Percentiles rank a stretch among this genome's conserved stretches.
These are phyloP conservation scores for Belgica antarctica DNA, from an alignment of 2,888 invertebrate genomes.

Conservation along the genomic window DNA sequence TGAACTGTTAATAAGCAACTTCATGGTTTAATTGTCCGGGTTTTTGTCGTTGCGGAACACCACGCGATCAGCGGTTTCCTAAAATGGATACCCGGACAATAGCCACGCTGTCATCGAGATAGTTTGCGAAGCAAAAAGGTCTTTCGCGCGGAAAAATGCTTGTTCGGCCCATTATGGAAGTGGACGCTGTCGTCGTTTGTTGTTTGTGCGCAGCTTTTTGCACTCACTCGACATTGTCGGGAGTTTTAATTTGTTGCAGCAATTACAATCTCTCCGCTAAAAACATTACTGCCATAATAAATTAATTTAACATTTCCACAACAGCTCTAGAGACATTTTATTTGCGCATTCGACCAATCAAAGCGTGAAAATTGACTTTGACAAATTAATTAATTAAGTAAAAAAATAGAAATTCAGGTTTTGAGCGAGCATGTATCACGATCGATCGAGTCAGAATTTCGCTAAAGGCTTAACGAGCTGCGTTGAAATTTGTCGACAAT, in stretches of 20 bases:
- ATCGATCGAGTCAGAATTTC: too few species aligned
- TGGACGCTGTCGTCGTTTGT: background rate
- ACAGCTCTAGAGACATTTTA: background rate
- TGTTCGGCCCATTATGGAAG: slow-evolving; percentile 28
- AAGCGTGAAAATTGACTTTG: slow-evolving; percentile 35
- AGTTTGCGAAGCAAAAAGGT: background rate
- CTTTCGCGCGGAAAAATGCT: slow-evolving; percentile 24
- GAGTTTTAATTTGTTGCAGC: slow-evolving; percentile 35
- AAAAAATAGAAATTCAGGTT: slow-evolving; percentile 1
- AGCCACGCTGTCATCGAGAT: background rate
- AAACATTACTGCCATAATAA: slow-evolving; percentile 27
- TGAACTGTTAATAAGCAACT: too few species aligned
- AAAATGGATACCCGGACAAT: slow-evolving; percentile 43
- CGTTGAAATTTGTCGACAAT: background rate
- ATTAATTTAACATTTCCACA: slow-evolving; percentile 13
- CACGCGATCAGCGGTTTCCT: slow-evolving; percentile 28
- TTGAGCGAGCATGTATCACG: background rate
- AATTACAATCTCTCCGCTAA: background rate
- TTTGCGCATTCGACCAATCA: slow-evolving; percentile 1
- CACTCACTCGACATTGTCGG: background rate
- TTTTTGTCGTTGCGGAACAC: background rate
- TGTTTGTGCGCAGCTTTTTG: background rate
- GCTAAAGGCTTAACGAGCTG: too few species aligned
- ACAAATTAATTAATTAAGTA: slow-evolving; percentile 37
- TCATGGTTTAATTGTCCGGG: slow-evolving; percentile 33